Conservation (phyloP, 2,113 vertebrate species). For the Lepisosteus osseus region DNA sequence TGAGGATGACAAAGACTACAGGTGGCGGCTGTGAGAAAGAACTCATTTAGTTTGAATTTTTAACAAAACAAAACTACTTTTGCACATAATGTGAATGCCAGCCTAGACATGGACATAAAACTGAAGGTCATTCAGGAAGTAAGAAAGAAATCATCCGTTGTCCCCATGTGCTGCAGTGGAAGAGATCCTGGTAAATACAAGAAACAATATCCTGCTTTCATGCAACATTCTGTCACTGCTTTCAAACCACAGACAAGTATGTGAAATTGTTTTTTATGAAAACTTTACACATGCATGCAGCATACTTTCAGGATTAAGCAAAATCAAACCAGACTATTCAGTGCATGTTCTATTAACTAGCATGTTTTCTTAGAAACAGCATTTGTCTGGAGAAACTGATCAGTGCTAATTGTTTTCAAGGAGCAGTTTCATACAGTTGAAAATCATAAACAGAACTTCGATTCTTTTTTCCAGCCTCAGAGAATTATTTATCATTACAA, state of each 20-base stretch:
- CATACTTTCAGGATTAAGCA: not conserved
- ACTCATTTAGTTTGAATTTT: no score
- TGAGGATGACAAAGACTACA: no score
- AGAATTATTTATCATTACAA: no score
- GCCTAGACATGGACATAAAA: no score
- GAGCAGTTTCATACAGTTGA: constrained; percentile 28
- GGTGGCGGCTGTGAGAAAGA: no score
- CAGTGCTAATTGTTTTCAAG: constrained; percentile 24
- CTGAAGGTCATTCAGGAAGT: no score
- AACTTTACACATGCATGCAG: constrained; percentile 4
- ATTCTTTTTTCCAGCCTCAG: constrained; percentile 14
- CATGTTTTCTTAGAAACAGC: constrained; percentile 37
- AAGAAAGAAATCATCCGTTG: not conserved
- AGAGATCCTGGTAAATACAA: not conserved
- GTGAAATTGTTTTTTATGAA: constrained; percentile 11
- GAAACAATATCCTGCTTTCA: not conserved
- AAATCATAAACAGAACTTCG: constrained; percentile 25
- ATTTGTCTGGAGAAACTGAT: constrained; percentile 20
- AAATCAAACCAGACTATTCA: constrained; percentile 25
- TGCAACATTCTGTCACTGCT: constrained; percentile 6
- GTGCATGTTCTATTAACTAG: constrained; percentile 28
- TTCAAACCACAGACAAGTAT: no score
- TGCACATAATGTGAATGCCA: no score
- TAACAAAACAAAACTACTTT: no score
- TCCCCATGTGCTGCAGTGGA: not conserved